phyloP scores from a whole-genome alignment of 2,888 invertebrate genomes.

The Pterobdella sp. region DNA sequence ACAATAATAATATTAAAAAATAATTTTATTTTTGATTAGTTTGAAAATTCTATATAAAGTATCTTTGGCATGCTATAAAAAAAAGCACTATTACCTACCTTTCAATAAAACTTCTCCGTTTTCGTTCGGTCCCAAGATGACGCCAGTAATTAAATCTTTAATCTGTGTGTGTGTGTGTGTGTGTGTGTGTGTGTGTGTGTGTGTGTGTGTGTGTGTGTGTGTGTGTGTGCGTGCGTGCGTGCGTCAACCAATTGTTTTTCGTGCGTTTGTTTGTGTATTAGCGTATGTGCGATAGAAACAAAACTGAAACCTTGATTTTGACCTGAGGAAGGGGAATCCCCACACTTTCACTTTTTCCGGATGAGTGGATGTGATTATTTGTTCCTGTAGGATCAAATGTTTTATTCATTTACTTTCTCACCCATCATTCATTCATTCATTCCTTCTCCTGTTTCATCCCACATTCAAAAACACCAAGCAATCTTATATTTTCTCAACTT shows the following conservation, averaged over 20 bases:
- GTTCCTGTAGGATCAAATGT: not conserved
- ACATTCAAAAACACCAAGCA: not conserved
- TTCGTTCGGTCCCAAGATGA: not conserved
- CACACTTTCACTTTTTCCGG: constrained; percentile 15
- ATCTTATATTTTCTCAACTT: not conserved
- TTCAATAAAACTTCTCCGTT: not conserved
- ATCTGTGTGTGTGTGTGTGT: not conserved
- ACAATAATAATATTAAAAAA: not conserved
- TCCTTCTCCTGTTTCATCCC: not conserved
- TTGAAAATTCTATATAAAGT: too few relatives aligned
- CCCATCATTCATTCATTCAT: not conserved
- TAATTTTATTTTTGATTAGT: not conserved
- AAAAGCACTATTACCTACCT: too few relatives aligned
- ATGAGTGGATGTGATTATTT: not conserved
- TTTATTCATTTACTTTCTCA: not conserved
- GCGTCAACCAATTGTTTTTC: not conserved
- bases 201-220: not conserved
- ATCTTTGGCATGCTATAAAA: too few relatives aligned
- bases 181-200: not conserved
- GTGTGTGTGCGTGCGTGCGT: not conserved
- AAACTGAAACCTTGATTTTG: constrained; percentile 24
- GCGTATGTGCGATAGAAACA: not conserved
- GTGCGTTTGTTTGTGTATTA: not conserved
- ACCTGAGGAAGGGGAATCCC: constrained; percentile 27
- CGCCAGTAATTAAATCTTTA: not conserved